phyloP scores from a whole-genome alignment of 92 coral and sea anemone genomes.

The Epizoanthus illoricatus region DNA sequence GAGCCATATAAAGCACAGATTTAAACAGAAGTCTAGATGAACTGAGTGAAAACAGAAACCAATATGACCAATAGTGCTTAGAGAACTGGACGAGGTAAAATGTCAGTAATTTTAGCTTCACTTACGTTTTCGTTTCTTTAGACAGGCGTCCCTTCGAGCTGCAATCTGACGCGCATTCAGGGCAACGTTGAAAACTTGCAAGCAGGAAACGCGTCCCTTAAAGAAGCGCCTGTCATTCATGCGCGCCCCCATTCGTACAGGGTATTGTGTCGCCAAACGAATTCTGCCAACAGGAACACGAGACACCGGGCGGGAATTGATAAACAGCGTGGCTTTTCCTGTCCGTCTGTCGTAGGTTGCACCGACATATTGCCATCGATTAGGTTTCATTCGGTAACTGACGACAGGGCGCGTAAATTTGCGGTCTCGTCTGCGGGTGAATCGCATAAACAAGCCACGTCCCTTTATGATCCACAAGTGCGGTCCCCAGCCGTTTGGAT shows the following conservation, averaged over 20 bases:
- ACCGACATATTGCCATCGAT: constrained; percentile 86
- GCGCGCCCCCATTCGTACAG: constrained; percentile 69
- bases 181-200: constrained; percentile 64
- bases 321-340: constrained; percentile 74
- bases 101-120: not conserved
- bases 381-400: constrained; percentile 36
- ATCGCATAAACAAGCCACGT: constrained; percentile 54
- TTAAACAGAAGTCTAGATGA: too few species aligned
- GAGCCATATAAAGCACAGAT: too few species aligned
- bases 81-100: not conserved
- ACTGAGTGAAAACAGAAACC: too few species aligned
- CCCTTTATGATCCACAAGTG: constrained; percentile 63
- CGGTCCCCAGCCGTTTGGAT: constrained; percentile 75
- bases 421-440: constrained; percentile 59
- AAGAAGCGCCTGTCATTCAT: constrained; percentile 53
- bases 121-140: constrained; percentile 32
- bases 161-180: constrained; percentile 46
- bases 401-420: constrained; percentile 37
- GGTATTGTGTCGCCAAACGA: constrained; percentile 72
- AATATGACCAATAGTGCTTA: not conserved
- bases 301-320: constrained; percentile 52
- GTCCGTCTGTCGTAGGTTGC: constrained; percentile 73
- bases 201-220: constrained; percentile 67
- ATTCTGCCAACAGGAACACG: constrained; percentile 40
- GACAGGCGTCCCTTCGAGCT: constrained; percentile 48